Base-by-base conservation (phyloP, 2,888 invertebrate genomes). In the Alcis repandata region DNA sequence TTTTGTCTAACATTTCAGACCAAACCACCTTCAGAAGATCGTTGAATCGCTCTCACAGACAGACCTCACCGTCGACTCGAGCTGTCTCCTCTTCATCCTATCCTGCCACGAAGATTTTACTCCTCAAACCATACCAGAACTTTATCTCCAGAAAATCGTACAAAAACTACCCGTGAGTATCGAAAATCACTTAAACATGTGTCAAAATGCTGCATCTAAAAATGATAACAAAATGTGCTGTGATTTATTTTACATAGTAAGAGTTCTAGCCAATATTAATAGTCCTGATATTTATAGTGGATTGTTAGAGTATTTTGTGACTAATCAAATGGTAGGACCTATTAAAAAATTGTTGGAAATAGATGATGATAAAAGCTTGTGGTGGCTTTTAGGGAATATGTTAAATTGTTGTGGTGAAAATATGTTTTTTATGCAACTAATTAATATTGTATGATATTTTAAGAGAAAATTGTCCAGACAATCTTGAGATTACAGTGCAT, bases 301-400 rank as follows among this genome's bases (percentile, higher is more conserved):
- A n/a, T 68, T 84, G 49, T 64, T 86, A 52, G 70, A 71, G 45
- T 73, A 70, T 71, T 80, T 90, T 46, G 11, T 73, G 0, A 40
- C 20, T 9, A 78, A 81, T 56, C 76, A 83, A 67, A 56, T 79
- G 13, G 46, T 68, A 32, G 67, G 57, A 19, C 22, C 27, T 32
- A 65, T 87, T n/a, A 82, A 73, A 51, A 64, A 51, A 8, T 67
- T 88, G 27, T 57, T 86, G 6, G 67, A 69, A 40, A 73, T 71
- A 15, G 57, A 65, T 36, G 49, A 74, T 0, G 79, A 70, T 11
- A 74, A 82, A 2, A 79, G 84, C 3, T 59, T 87, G 17, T 63
- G 84, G 13, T 92, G 91, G 91, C 79, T 91, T 15, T 70, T 92
- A 43, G 91, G 91, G 3, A 91, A 91, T 63, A 76, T 90, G 60